phyloP scores from a whole-genome alignment of 2,888 invertebrate species.

The Clunio marinus region DNA sequence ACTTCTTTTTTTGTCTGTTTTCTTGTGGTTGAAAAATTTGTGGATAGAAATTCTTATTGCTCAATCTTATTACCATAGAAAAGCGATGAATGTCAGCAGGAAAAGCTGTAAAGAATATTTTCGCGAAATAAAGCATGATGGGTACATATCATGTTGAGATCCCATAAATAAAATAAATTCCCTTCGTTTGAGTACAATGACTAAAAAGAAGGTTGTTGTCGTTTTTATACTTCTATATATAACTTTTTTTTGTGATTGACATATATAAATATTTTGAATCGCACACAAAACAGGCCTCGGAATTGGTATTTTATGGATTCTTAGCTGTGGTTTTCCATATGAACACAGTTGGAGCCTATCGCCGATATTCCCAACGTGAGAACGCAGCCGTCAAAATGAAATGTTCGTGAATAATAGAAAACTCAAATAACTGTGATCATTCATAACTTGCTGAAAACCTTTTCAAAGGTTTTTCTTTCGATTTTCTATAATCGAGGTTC shows the following conservation, averaged over 20 bases:
- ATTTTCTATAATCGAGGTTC: no score
- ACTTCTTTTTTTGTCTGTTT: no score
- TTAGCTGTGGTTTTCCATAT: background rate
- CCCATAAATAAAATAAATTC: background rate
- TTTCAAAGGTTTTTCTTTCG: no score
- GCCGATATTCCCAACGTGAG: background rate
- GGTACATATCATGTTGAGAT: background rate
- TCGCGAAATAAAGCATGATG: background rate
- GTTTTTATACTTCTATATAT: background rate
- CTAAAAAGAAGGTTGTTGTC: no score
- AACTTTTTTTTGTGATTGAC: conserved; percentile 1
- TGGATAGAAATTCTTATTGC: no score
- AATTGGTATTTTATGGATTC: no score
- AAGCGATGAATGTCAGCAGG: background rate
- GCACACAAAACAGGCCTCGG: background rate
- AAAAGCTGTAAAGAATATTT: background rate
- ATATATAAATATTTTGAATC: background rate
- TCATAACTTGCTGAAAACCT: background rate
- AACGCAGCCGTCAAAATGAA: background rate
- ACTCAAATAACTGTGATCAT: conserved; percentile 4
- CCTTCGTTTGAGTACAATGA: no score
- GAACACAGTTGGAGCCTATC: background rate
- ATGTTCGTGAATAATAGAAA: conserved; percentile 6
- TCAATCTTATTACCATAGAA: background rate
- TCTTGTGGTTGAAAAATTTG: no score